phyloP scores from a whole-genome alignment of 2,113 vertebrate genomes.

The Charina bottae region DNA sequence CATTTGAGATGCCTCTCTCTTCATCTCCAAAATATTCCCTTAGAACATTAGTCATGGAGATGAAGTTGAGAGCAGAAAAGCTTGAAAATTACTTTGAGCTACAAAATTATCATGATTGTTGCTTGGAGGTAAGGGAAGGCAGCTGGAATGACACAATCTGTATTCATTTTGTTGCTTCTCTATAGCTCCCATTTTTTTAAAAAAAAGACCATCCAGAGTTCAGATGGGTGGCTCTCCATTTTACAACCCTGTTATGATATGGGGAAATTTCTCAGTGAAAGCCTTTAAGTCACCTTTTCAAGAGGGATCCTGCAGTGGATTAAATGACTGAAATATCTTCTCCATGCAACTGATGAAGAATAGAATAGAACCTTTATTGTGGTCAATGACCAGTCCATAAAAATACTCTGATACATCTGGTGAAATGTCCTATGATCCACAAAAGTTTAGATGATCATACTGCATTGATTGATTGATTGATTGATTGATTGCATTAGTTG shows the following conservation, averaged over 20 bases:
- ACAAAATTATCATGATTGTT: not conserved
- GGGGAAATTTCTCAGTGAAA: not conserved
- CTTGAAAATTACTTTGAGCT: conserved; percentile 3
- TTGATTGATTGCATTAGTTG: not conserved
- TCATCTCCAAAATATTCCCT: conserved; percentile 10
- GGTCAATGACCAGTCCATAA: not conserved
- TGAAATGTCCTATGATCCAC: not conserved
- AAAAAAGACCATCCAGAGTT: not conserved
- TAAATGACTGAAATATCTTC: not conserved
- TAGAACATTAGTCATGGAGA: conserved; percentile 1
- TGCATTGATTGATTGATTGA: not conserved
- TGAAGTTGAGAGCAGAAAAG: not conserved
- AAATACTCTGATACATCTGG: not conserved
- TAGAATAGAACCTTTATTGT: not conserved
- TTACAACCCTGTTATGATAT: not conserved
- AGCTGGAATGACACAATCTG: not conserved
- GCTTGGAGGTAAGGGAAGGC: not conserved
- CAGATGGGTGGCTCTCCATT: not conserved
- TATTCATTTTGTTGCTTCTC: not conserved
- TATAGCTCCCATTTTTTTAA: not conserved
- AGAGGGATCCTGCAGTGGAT: not conserved
- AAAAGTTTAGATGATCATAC: not conserved
- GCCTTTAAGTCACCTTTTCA: not conserved
- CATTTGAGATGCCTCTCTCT: not conserved
- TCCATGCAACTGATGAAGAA: not conserved